Base-by-base conservation (phyloP, 1,140 invertebrate genomes). In the Papilio aristodemus region DNA sequence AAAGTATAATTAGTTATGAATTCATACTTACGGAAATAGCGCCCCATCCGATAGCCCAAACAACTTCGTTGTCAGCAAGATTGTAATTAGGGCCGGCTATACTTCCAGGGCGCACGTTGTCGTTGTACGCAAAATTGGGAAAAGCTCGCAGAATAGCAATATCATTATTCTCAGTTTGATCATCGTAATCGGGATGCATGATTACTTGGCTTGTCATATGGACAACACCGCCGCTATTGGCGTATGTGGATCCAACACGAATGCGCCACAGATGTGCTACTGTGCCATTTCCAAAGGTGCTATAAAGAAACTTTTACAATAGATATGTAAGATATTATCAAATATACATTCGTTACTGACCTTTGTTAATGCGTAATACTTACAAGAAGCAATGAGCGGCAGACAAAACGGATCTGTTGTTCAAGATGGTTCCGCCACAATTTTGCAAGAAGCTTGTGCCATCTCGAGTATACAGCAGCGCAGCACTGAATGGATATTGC, bases 101-200 rank as follows among this genome's bases (percentile, higher is more conserved):
- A 8, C 22, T 57, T 9, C 25, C 69, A 17, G 70, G 46, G 1
- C 59, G 57, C 0, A 74, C 72, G 22, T 72, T 72, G n/a, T 32
- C 17, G 50, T 54, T 70, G 43, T 58, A 66, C 3, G 1, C 4
- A 5, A 74, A 58, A 32, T 32, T 50, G 3, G 36, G 6, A 36
- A 32, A 11, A 39, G 4, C 8, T 17, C 19, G 13, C 68, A 64
- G n/a, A 13, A 78, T 58, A 14, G 94, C 94, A 10, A 95, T 77
- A 72, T 96, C 94, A 75, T 95, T 94, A 4, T 91, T 80, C 1
- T 94, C 79, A 71, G 93, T 94, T 0, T 74, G 60, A 0, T 84
- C 67, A 68, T 93, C 92, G 75, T 92, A 95, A 6, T 85, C 70
- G 0, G 92, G 90, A 77, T 95, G 93, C 10, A 50, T 14, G 54